Base-by-base conservation (phyloP, 2,797 vertebrate genomes). In the Alosa sapidissima region DNA sequence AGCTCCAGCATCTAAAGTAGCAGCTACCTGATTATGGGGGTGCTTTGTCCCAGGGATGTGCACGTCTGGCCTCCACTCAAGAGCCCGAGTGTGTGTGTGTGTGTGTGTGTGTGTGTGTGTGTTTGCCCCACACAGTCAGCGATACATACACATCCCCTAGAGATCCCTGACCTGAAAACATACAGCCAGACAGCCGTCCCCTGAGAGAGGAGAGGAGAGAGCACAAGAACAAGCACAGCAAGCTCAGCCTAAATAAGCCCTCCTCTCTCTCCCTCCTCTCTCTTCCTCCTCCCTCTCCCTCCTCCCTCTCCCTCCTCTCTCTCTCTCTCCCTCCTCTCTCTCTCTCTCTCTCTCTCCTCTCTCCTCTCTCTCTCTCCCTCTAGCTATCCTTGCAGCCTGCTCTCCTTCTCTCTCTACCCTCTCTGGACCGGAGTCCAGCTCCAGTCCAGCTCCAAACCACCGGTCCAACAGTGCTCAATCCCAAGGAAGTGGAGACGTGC, bases 21-120 rank as follows among this genome's bases (percentile, higher is more conserved):
- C 85, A 85, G 58, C 88, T 51, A 21, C n/a, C 21, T 72, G 82
- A 86, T 75, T 82, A 83, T 55, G 84, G 84, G 85, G 81, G 81
- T 14, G 54, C 33, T 84, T 89, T 7, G 41, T 47, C 21, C 49
- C 7, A n/a, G 81, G 82, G 83, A 51, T 62, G 52, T 33, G 6
- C 49, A 81, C 72, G 65, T 81, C 60, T 21, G 58, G 36, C 28
- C 28, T 28, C 28, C 28, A 28, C 1, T 28, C 28, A 28, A 28
- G 28, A 28, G 28, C 28, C 0, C 28, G 28, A 28, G 28, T 28
- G 28, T 28, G 60, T 58, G 55, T 58, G 55, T 58, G 55, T 58
- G 55, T 65, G 60, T 28, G 60, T 28, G 28, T 11, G 24, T 68
- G 62, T 68, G 65, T 14, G 3, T 41, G 68, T 72, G 13, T 72